Evolutionary conservation across 1,140 invertebrate genomes (phyloP), one percentile per base, ranked within the genome.

Genomic region (Habropoda laboriosa): DNA sequence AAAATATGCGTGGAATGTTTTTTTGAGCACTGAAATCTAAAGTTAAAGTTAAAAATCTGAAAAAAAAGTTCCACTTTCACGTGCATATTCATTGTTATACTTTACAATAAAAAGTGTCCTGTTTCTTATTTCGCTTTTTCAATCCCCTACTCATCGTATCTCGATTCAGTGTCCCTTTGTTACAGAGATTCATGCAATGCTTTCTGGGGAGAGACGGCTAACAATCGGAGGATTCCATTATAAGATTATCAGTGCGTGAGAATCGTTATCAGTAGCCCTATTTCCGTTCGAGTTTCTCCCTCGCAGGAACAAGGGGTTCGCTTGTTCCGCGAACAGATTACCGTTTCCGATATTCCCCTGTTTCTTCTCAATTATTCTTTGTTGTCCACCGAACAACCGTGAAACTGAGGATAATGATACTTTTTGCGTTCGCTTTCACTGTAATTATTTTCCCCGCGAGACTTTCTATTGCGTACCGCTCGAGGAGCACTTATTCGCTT

Each of bases 401-500:
- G 49, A 55, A 68, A 68, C 55, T 68, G 66, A 1, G 30, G 32
- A 53, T 68, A 68, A 68, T 68, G 49, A 55, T 40, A n/a, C 32
- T 40, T 68, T 16, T 30, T 68, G n/a, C 32, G 32, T 55, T 55
- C 66, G 1, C n/a, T 38, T 51, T 35, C 2, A 21, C 21, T 12
- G 66, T 38, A 68, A 68, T 68, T 66, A 30, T 32, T 47, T 60
- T 45, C 42, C 8, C 4, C 6, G 24, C 12, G 12, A 18, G 42
- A 6, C 10, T n/a, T 16, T 18, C n/a, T 13, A 10, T 27, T 42
- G n/a, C n/a, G n/a, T n/a, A n/a, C n/a, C n/a, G n/a, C n/a, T n/a
- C n/a, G n/a, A n/a, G n/a, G n/a, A n/a, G 5, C n/a, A 10, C 32
- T 12, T 8, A 63, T 8, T 24, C 12, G 16, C 16, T 49, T 18